Percentiles rank a stretch among this genome's conserved stretches.
phyloP scores from a whole-genome alignment of 23 tunicate species.

The Styela clava region DNA sequence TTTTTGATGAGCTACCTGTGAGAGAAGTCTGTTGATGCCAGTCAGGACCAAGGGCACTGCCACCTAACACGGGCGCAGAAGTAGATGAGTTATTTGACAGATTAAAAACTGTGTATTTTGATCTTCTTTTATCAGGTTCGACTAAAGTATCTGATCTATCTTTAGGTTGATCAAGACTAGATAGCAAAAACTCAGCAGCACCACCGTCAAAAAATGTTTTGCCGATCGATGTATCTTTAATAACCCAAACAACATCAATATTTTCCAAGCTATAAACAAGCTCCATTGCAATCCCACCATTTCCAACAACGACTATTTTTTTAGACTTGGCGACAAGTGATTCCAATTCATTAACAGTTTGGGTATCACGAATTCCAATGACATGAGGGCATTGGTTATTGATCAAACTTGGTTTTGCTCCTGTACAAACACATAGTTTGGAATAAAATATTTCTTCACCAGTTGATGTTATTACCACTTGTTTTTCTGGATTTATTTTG shows the following conservation, averaged over 20 bases:
- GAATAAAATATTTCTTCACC: conserved; percentile 31
- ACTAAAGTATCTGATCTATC: neutral
- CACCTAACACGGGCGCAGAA: conserved; percentile 14
- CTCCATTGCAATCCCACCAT: conserved; percentile 88
- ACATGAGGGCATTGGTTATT: conserved; percentile 50
- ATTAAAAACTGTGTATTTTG: conserved; percentile 28
- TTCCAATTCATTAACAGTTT: conserved; percentile 60
- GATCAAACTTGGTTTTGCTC: conserved; percentile 60
- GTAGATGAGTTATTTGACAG: conserved; percentile 17
- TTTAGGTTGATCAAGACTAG: conserved; percentile 31
- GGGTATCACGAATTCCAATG: conserved; percentile 76
- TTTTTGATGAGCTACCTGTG: conserved; percentile 11
- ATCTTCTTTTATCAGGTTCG: conserved; percentile 19
- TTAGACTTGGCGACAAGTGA: conserved; percentile 28
- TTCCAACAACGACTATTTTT: conserved; percentile 73
- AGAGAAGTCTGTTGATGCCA: conserved; percentile 62
- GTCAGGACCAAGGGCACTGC: conserved; percentile 90
- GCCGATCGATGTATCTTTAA: conserved; percentile 74
- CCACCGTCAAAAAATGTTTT: conserved; percentile 84
- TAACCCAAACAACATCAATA: conserved; percentile 72
- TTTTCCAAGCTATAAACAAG: conserved; percentile 60
- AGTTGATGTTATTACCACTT: conserved; percentile 31
- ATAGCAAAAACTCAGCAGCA: conserved; percentile 78
- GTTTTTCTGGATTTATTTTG: conserved; percentile 21
- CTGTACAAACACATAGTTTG: conserved; percentile 81